phyloP scores from a whole-genome alignment of 2,888 invertebrate genomes.

The Tenthredo amoena region DNA sequence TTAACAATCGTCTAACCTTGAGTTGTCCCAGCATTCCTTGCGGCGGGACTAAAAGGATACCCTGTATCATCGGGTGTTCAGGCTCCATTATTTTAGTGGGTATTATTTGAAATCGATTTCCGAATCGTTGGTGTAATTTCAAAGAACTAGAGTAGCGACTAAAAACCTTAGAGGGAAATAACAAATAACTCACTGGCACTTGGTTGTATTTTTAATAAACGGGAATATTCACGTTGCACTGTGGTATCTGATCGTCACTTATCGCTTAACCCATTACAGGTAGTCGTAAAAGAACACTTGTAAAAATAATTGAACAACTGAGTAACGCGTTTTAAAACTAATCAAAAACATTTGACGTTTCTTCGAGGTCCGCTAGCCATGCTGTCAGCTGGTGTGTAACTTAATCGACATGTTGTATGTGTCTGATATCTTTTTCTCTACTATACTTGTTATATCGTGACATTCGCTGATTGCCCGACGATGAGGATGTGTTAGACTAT shows the following conservation, averaged over 20 bases:
- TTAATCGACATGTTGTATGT: conserved; percentile 20
- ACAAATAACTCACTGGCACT: background rate
- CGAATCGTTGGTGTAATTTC: background rate
- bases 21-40: conserved; percentile 87
- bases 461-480: background rate
- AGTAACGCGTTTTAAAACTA: background rate
- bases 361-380: conserved; percentile 19
- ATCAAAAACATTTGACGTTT: conserved; percentile 34
- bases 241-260: background rate
- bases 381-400: conserved; percentile 40
- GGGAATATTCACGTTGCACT: background rate
- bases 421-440: background rate
- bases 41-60: conserved; percentile 89
- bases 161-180: background rate
- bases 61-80: conserved; percentile 87
- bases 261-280: conserved; percentile 25
- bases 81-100: conserved; percentile 82
- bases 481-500: background rate
- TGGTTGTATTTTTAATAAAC: background rate
- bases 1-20: conserved; percentile 83
- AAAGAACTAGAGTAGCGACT: background rate
- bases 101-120: background rate
- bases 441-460: conserved; percentile 6
- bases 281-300: background rate
- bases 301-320: conserved; percentile 6